phyloP scores from a whole-genome alignment of 2,113 vertebrate genomes.

The Calyptomena viridis region DNA sequence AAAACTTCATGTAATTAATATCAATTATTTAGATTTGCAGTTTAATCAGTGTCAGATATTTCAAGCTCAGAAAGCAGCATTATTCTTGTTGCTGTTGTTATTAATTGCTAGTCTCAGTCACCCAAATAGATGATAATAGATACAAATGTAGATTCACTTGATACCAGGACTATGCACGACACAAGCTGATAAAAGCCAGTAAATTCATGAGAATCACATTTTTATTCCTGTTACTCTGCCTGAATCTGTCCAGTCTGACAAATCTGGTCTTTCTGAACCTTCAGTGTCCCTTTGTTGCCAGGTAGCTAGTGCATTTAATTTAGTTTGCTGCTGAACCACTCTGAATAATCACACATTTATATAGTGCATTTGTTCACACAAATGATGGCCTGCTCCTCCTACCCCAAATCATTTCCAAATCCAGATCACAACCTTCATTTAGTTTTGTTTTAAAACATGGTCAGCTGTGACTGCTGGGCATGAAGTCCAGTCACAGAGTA shows the following conservation, averaged over 20 bases:
- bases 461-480: background rate
- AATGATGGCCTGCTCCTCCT: background rate
- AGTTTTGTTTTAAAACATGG: background rate
- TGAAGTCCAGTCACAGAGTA: background rate
- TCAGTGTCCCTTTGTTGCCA: background rate
- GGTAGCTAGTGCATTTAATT: background rate
- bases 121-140: constrained; percentile 26
- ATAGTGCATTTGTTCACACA: background rate
- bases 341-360: background rate
- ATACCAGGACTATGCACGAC: background rate
- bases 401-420: background rate
- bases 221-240: background rate
- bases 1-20: constrained; percentile 70
- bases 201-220: background rate
- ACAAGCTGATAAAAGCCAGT: background rate
- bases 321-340: background rate
- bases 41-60: constrained; percentile 64
- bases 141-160: constrained; percentile 30
- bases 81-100: constrained; percentile 44
- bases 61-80: constrained; percentile 39
- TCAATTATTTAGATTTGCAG: constrained; percentile 69
- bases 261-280: background rate
- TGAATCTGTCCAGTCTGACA: constrained; percentile 1
- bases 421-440: background rate
- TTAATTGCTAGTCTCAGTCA: constrained; percentile 38